These are phyloP conservation scores for Jacana jacana DNA, from an alignment of 2,113 vertebrate species.

Conservation along the genomic window DNA sequence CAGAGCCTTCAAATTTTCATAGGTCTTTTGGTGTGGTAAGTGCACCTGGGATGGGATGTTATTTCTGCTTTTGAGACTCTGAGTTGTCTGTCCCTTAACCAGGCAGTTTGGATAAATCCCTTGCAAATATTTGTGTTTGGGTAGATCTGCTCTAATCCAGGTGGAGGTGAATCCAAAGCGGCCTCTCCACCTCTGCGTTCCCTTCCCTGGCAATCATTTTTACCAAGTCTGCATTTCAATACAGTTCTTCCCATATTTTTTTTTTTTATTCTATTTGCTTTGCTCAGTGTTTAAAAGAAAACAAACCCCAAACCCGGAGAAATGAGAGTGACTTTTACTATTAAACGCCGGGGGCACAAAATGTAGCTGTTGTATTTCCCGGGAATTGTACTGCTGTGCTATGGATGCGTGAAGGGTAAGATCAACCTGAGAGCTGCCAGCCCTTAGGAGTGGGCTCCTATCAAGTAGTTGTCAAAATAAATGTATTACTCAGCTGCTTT, in stretches of 20 bases:
- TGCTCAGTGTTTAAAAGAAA: not conserved
- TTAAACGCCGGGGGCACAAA: not conserved
- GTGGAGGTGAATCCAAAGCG: not conserved
- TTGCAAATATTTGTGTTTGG: not conserved
- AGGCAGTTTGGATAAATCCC: not conserved
- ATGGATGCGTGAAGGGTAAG: not conserved
- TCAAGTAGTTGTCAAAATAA: conserved; percentile 10
- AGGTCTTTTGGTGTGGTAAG: not conserved
- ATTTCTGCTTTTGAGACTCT: not conserved
- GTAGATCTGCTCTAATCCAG: not conserved
- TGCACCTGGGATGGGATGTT: not conserved
- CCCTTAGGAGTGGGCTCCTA: not conserved
- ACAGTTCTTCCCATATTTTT: not conserved
- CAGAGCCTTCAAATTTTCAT: not conserved
- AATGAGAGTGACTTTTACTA: not conserved
- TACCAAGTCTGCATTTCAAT: not conserved
- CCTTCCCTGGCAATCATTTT: not conserved
- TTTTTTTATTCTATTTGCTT: not conserved
- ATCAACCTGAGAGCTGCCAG: not conserved
- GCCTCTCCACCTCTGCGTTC: not conserved
- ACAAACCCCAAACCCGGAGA: not conserved
- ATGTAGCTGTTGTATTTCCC: not conserved
- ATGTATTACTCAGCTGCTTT: not conserved
- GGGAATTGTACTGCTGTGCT: not conserved
- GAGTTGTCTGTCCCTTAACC: not conserved